phyloP scores from a whole-genome alignment of 1,140 invertebrate species.

The Pogonomyrmex barbatus region DNA sequence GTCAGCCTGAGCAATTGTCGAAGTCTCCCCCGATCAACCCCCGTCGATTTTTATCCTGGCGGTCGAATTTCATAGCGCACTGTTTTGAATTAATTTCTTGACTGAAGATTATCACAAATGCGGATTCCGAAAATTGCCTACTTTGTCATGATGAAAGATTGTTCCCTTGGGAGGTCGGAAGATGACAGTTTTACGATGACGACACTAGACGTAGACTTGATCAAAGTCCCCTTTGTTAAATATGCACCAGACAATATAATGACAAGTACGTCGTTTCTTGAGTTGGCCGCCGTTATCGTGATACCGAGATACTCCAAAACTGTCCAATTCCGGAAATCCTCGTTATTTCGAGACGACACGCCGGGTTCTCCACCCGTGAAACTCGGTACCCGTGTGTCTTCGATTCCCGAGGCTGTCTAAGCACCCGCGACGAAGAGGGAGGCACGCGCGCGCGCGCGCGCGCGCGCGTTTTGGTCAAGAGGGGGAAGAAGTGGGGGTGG shows the following conservation, averaged over 20 bases:
- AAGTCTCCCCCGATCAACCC: not conserved
- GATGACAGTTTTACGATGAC: conserved; percentile 13
- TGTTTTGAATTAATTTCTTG: not conserved
- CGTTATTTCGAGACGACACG: conserved; percentile 48
- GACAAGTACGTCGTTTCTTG: conserved; percentile 9
- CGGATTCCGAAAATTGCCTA: not conserved
- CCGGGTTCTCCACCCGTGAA: conserved; percentile 70
- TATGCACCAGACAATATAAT: not conserved
- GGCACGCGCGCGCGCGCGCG: conserved; percentile 60
- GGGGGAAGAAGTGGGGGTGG: conserved; percentile 70
- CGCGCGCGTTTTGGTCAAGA: conserved; percentile 64
- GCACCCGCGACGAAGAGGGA: conserved; percentile 58
- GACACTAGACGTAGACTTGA: conserved; percentile 16
- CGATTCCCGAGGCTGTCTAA: conserved; percentile 54
- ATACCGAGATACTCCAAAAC: conserved; percentile 33
- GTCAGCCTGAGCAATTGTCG: not conserved
- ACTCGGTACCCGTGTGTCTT: conserved; percentile 70
- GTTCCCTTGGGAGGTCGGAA: not conserved
- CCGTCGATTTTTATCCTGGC: not conserved
- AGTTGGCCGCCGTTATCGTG: conserved; percentile 12
- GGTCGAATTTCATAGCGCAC: conserved; percentile 25
- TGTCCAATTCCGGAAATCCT: conserved; percentile 14
- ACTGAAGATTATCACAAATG: not conserved
- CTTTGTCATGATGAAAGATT: not conserved
- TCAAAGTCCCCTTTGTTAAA: not conserved